Percentiles rank a stretch among this genome's conserved stretches.
phyloP scores from a whole-genome alignment of 2,888 invertebrate species.

The Sinhomidia bicolor region DNA sequence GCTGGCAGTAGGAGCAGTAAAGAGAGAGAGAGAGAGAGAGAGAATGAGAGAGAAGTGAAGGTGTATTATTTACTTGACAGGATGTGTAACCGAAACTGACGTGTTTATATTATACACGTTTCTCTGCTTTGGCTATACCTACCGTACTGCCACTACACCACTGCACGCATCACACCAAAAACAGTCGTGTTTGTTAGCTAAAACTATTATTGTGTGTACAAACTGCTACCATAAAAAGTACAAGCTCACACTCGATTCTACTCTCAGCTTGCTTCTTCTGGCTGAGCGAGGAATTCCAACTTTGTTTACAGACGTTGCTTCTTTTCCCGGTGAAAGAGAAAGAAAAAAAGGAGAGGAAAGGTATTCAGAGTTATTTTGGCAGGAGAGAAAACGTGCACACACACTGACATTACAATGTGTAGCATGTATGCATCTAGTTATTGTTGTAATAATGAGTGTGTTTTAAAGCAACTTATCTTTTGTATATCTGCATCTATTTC shows the following conservation, averaged over 20 bases:
- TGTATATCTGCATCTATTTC: not conserved
- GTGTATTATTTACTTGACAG: conserved; percentile 62
- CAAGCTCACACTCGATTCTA: not conserved
- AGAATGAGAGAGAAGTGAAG: not conserved
- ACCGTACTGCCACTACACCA: too few relatives aligned
- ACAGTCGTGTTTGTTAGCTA: not conserved
- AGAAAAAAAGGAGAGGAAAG: not conserved
- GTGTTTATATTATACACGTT: conserved; percentile 58
- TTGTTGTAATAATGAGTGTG: conserved; percentile 19
- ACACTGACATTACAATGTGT: not conserved
- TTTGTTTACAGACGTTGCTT: conserved; percentile 56
- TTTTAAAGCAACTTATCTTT: not conserved
- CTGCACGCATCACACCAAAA: not conserved
- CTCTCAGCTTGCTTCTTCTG: too few relatives aligned
- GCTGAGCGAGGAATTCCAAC: conserved; percentile 34
- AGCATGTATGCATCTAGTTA: not conserved
- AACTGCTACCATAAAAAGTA: not conserved
- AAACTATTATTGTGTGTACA: not conserved
- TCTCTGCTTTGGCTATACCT: not conserved
- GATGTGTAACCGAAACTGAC: conserved; percentile 62
- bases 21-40: not conserved
- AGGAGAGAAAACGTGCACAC: not conserved
- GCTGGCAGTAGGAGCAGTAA: not conserved
- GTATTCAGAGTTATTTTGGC: conserved; percentile 24
- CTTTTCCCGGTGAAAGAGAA: not conserved